Percentiles rank a stretch among this genome's conserved stretches.
Conservation (phyloP, 2,888 invertebrate species). For the Onchidella celtica region DNA sequence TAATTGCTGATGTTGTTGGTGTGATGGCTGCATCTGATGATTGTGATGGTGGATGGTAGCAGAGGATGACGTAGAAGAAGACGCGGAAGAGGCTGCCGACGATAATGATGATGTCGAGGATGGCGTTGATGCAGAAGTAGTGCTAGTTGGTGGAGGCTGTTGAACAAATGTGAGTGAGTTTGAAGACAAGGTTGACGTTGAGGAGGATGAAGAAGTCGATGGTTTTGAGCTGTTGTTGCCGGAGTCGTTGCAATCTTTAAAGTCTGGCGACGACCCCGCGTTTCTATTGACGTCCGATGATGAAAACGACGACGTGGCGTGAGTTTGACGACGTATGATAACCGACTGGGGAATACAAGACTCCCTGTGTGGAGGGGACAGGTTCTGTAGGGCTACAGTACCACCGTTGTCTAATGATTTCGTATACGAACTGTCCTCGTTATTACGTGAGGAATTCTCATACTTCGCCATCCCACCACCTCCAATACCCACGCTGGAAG, state of each 20-base stretch:
- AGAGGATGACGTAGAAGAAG: constrained; percentile 6
- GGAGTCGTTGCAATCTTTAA: not conserved
- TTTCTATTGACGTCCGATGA: constrained; percentile 25
- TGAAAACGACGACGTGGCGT: constrained; percentile 16
- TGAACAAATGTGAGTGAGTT: not conserved
- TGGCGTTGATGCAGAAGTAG: not conserved
- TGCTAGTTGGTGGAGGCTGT: constrained; percentile 4
- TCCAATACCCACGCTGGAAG: not conserved
- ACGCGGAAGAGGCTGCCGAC: not conserved
- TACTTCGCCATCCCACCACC: not conserved
- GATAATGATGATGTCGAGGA: constrained; percentile 9
- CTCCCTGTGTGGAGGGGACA: constrained; percentile 60
- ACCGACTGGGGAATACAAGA: constrained; percentile 71
- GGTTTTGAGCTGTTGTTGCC: not conserved
- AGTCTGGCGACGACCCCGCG: constrained; percentile 20
- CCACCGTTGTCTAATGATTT: not conserved
- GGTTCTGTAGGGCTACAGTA: constrained; percentile 27
- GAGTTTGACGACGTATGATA: constrained; percentile 72
- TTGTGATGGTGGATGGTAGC: constrained; percentile 43
- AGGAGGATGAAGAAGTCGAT: not conserved
- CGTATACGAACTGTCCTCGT: not conserved
- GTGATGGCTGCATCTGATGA: constrained; percentile 23
- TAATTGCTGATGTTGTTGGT: constrained; percentile 31
- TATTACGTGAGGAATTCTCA: constrained; percentile 2
- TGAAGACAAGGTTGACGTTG: constrained; percentile 1